phyloP scores from a whole-genome alignment of 1,140 invertebrate species.

The Zaprionus capensis region DNA sequence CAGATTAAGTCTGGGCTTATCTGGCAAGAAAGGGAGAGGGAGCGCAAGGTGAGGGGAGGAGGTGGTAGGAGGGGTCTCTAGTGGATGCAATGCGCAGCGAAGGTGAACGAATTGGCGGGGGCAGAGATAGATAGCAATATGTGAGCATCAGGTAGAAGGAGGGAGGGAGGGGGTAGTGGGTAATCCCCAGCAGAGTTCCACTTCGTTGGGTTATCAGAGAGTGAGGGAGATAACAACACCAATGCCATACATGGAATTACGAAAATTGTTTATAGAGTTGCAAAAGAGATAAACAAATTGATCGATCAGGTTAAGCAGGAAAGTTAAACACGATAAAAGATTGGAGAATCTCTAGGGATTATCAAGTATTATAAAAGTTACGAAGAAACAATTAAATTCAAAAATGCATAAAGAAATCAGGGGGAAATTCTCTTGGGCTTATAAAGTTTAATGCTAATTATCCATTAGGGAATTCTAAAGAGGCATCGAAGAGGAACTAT shows the following conservation, averaged over 20 bases:
- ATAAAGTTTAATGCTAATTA: no score
- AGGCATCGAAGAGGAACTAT: no score
- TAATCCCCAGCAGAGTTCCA: neutral
- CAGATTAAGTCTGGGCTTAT: constrained; percentile 38
- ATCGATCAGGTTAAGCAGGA: neutral
- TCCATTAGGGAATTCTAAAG: no score
- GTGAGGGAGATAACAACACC: neutral
- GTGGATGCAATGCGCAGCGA: constrained; percentile 22
- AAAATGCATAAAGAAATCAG: no score
- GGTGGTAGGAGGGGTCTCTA: neutral
- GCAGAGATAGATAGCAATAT: neutral
- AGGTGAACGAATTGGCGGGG: constrained; percentile 35
- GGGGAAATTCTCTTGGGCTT: no score
- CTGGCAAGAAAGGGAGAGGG: neutral
- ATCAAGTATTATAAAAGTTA: no score
- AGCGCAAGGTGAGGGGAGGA: neutral
- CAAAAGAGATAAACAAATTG: neutral
- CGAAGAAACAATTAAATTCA: no score
- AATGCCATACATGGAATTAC: neutral
- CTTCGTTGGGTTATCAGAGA: neutral
- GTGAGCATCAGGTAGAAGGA: neutral
- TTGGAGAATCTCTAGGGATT: neutral
- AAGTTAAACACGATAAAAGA: neutral
- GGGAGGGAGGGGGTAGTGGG: neutral
- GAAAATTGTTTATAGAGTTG: neutral